Evolutionary conservation across 2,888 invertebrate species (phyloP).

Genomic region (Metacarcinus magister): DNA sequence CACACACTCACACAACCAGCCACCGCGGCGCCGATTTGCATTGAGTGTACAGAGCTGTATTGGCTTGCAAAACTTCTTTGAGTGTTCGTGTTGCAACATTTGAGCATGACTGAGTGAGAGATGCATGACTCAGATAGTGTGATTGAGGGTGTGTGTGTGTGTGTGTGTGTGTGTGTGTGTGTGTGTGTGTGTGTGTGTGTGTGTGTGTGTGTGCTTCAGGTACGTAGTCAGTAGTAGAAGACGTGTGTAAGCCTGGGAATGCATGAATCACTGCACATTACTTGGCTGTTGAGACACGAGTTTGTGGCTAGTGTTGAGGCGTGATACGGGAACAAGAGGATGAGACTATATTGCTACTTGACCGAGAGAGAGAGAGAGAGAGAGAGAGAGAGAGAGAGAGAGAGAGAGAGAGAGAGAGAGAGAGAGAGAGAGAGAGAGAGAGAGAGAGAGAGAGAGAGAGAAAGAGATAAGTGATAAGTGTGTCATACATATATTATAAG

Average conservation of each 20-base stretch:
- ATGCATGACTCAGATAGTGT: not conserved
- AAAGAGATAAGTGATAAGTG: not conserved
- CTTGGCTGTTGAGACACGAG: not conserved
- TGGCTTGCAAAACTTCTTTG: not conserved
- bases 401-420: constrained; percentile 43
- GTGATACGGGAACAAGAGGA: not conserved
- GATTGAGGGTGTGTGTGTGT: not conserved
- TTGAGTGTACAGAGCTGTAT: not conserved
- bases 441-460: too few relatives aligned
- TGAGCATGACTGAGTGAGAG: not conserved
- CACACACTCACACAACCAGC: not conserved
- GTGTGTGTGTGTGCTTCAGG: not conserved
- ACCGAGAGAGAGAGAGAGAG: not conserved
- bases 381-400: constrained; percentile 23
- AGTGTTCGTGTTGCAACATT: not conserved
- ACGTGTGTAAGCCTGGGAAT: not conserved
- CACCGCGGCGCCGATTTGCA: not conserved
- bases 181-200: constrained; percentile 38
- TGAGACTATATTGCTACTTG: too few relatives aligned
- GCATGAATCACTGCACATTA: not conserved
- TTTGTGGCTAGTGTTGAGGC: not conserved
- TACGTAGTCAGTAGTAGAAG: too few relatives aligned
- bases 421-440: constrained; percentile 51
- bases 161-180: not conserved
- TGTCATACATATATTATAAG: not conserved